These are phyloP conservation scores for Xestia ashworthii DNA, from an alignment of 2,888 invertebrate species.

Conservation along the genomic window DNA sequence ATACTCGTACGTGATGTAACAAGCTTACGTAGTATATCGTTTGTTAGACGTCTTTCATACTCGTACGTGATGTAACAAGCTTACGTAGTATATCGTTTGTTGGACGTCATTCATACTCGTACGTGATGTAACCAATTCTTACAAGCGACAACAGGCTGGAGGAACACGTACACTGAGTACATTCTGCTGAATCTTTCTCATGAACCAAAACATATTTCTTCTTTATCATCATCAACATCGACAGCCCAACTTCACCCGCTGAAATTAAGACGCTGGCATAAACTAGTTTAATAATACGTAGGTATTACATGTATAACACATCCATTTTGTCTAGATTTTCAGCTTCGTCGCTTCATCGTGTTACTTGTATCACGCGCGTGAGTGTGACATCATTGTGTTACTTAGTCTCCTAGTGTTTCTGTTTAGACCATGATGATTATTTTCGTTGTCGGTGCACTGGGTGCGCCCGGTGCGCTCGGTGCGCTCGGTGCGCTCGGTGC, in stretches of 20 bases:
- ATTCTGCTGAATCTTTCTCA: neutral
- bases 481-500: neutral
- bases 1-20: neutral
- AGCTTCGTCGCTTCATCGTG: neutral
- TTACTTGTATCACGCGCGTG: neutral
- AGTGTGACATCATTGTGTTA: neutral
- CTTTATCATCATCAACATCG: too few species aligned
- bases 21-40: too few species aligned
- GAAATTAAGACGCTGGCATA: too few species aligned
- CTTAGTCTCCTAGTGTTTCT: neutral
- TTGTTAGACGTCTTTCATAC: too few species aligned
- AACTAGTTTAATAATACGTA: neutral
- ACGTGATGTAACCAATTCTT: conserved; percentile 3
- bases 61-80: neutral
- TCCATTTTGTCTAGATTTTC: neutral
- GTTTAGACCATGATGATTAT: neutral
- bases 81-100: too few species aligned
- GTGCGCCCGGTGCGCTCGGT: neutral
- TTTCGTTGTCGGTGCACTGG: neutral
- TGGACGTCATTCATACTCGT: too few species aligned
- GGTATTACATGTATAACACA: neutral
- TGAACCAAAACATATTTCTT: neutral
- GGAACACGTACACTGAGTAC: neutral
- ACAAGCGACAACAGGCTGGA: neutral
- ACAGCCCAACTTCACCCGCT: too few species aligned